These are phyloP conservation scores for Osmerus mordax DNA, from an alignment of 2,113 vertebrate genomes.

Conservation along the genomic window DNA sequence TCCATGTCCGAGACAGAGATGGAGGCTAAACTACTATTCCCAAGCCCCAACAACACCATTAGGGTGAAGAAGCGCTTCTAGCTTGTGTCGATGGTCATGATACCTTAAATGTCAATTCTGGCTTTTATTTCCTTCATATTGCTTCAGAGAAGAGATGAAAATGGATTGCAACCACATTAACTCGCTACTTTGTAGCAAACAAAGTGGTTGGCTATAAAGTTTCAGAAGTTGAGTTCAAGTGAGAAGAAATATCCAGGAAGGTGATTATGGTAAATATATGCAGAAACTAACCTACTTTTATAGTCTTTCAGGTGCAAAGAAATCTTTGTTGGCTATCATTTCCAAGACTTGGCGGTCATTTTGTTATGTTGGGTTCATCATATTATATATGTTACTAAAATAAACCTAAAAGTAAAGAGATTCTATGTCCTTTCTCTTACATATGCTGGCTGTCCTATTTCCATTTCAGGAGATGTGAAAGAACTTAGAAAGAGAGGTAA, in stretches of 20 bases:
- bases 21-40: slow-evolving; percentile 40
- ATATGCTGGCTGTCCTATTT: slow-evolving; percentile 37
- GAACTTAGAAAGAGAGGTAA: not conserved
- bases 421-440: slow-evolving; percentile 32
- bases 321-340: slow-evolving; percentile 42
- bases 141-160: slow-evolving; percentile 23
- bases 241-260: slow-evolving; percentile 37
- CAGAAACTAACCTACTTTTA: slow-evolving; percentile 65
- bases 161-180: slow-evolving; percentile 28
- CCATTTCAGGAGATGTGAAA: slow-evolving; percentile 25
- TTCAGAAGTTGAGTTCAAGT: slow-evolving; percentile 33
- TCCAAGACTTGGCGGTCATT: slow-evolving; percentile 26
- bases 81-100: slow-evolving; percentile 39
- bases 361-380: slow-evolving; percentile 34
- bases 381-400: slow-evolving; percentile 40
- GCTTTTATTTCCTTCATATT: slow-evolving; percentile 45
- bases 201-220: slow-evolving; percentile 28
- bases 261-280: slow-evolving; percentile 65
- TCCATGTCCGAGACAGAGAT: slow-evolving; percentile 51
- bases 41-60: slow-evolving; percentile 20
- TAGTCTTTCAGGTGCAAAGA: slow-evolving; percentile 53
- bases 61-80: slow-evolving; percentile 1
- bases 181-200: not conserved
- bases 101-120: slow-evolving; percentile 57
- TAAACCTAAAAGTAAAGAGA: slow-evolving; percentile 32